Percentiles rank a stretch among this genome's conserved stretches.
phyloP scores from a whole-genome alignment of 2,888 invertebrate species.

The Cantharis flavilabris region DNA sequence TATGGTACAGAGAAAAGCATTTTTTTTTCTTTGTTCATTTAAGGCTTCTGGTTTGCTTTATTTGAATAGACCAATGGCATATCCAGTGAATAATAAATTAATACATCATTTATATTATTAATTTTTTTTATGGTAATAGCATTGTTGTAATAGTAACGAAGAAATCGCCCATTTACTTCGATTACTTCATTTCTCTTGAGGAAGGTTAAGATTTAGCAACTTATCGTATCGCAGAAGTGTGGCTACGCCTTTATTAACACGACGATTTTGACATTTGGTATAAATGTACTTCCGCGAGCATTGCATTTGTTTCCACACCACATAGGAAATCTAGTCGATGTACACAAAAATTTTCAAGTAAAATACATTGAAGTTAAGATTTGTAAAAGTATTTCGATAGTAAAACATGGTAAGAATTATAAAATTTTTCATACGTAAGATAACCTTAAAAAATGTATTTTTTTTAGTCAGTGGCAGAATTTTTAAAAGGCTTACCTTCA shows the following conservation, averaged over 20 bases:
- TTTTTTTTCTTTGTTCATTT: too few relatives aligned
- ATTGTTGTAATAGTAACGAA: too few relatives aligned
- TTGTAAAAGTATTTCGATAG: not conserved
- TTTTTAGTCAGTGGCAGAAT: slow-evolving; percentile 83
- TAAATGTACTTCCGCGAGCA: not conserved
- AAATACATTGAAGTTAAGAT: not conserved
- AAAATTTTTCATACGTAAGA: not conserved
- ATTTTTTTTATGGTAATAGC: too few relatives aligned
- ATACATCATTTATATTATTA: too few relatives aligned
- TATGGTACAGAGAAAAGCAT: too few relatives aligned
- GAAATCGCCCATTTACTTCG: too few relatives aligned
- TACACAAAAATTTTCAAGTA: not conserved
- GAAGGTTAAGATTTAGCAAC: too few relatives aligned
- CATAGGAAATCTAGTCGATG: not conserved
- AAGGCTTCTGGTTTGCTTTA: too few relatives aligned
- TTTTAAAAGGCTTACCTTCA: slow-evolving; percentile 88
- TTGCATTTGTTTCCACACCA: not conserved
- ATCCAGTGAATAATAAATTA: too few relatives aligned
- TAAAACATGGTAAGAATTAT: not conserved
- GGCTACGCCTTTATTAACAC: not conserved
- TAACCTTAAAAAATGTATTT: not conserved
- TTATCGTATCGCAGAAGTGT: not conserved
- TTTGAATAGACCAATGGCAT: too few relatives aligned
- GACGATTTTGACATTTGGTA: not conserved
- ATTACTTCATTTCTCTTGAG: too few relatives aligned